These are phyloP conservation scores for Sphyrna mokarran DNA, from an alignment of 2,113 vertebrate genomes.

Conservation along the genomic window DNA sequence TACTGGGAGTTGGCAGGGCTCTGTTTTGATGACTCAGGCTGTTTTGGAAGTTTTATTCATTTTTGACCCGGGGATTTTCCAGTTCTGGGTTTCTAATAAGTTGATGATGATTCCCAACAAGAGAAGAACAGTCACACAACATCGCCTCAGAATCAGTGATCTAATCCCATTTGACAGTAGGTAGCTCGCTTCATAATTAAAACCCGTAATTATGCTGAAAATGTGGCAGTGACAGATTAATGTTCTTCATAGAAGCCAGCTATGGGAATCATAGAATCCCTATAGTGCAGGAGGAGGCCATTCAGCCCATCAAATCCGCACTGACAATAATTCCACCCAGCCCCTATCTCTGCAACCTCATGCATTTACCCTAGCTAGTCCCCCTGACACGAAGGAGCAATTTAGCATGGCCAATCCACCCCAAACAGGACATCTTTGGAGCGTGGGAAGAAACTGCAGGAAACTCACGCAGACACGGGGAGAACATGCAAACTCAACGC, in stretches of 20 bases:
- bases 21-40: not conserved
- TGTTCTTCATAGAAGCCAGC: not conserved
- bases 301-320: too few species aligned
- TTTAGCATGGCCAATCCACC: too few species aligned
- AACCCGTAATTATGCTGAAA: not conserved
- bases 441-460: too few species aligned
- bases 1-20: not conserved
- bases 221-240: not conserved
- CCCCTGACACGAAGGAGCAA: too few species aligned
- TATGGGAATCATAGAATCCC: too few species aligned
- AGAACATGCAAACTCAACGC: too few species aligned
- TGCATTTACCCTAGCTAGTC: too few species aligned
- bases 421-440: too few species aligned
- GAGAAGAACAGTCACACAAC: not conserved
- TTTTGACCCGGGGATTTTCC: not conserved
- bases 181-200: not conserved
- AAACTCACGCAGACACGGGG: too few species aligned
- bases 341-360: too few species aligned
- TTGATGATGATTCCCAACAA: not conserved
- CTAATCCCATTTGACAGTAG: not conserved
- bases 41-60: not conserved
- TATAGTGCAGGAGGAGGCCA: too few species aligned
- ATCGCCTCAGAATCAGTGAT: not conserved
- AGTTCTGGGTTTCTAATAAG: not conserved
- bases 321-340: too few species aligned